Percentiles rank a stretch among this genome's conserved stretches.
phyloP scores from a whole-genome alignment of 1,140 invertebrate species.

The Calosoma granatense region DNA sequence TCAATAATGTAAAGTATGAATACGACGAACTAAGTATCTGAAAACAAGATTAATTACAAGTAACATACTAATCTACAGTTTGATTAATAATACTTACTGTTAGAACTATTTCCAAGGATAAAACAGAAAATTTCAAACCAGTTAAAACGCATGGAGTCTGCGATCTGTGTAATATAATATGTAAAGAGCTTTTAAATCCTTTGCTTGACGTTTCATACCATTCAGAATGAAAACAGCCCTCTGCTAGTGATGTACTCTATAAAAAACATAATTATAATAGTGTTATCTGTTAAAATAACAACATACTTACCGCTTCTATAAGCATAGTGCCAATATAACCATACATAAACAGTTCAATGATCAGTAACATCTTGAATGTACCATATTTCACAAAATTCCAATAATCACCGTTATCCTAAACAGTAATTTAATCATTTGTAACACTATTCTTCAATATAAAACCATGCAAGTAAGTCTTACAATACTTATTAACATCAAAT shows the following conservation, averaged over 20 bases:
- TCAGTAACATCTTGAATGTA: not conserved
- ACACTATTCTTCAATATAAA: not conserved
- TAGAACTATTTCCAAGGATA: not conserved
- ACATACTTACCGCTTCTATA: not conserved
- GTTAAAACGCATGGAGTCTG: not conserved
- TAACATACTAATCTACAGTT: too few species aligned
- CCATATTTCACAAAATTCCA: not conserved
- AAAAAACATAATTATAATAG: not conserved
- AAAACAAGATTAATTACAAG: too few species aligned
- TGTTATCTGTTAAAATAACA: not conserved
- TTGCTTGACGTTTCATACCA: not conserved
- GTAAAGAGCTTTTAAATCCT: not conserved
- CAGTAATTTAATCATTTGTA: not conserved
- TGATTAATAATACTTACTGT: too few species aligned
- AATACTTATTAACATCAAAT: not conserved
- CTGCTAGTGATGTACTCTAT: not conserved
- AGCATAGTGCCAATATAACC: not conserved
- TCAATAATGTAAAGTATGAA: not conserved
- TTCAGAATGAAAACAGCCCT: not conserved
- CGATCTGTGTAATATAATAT: not conserved
- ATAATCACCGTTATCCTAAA: not conserved
- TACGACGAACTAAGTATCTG: not conserved
- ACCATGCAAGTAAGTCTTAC: too few species aligned
- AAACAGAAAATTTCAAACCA: not conserved
- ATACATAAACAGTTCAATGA: not conserved